Base-by-base conservation (phyloP, 2,113 vertebrate species). In the Synchiropus splendidus region DNA sequence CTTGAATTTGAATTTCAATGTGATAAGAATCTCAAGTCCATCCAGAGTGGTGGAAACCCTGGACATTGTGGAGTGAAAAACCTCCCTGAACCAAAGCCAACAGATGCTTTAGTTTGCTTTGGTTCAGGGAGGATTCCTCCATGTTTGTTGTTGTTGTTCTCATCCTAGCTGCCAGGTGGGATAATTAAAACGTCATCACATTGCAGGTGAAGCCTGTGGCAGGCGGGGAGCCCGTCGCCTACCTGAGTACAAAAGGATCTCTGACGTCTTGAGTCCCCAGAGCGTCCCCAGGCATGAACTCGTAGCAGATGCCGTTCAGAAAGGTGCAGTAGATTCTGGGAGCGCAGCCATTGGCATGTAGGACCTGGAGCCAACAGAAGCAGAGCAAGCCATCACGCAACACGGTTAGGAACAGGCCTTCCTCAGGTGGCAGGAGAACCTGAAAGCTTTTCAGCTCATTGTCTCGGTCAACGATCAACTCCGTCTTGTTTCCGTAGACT, bases 361-460 rank as follows among this genome's bases (percentile, higher is more conserved):
- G 85, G 63, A 98, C 88, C 83, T 83, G 16, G 0, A 58, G 9
- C 5, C 16, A 6, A 31, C 9, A 45, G 10, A 50, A 12, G 14
- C 11, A 54, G 9, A 5, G 10, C 12, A 4, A 27, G 12, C 15
- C 18, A 27, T 11, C 1, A 42, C 6, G 5, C 11, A 12, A 37
- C 2, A 12, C 10, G 16, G 8, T 14, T 4, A 35, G 4, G 39
- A 13, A 18, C 32, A 16, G 10, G 11, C n/a, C n/a, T n/a, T n/a
- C n/a, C n/a, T 31, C 1, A 5, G 6, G 21, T 4, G 4, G 21
- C 21, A 27, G 4, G 17, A 2, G 6, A 56, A 83, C 80, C 78
- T 96, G 94, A 83, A 98, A 98, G 52, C 91, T 98, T 61, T 86
- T 86, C 64, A 98, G 88, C 77, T 98, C 95, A 11, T 89, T 94